These are phyloP conservation scores for Athrips mouffetella DNA, from an alignment of 2,888 invertebrate genomes.

Conservation along the genomic window DNA sequence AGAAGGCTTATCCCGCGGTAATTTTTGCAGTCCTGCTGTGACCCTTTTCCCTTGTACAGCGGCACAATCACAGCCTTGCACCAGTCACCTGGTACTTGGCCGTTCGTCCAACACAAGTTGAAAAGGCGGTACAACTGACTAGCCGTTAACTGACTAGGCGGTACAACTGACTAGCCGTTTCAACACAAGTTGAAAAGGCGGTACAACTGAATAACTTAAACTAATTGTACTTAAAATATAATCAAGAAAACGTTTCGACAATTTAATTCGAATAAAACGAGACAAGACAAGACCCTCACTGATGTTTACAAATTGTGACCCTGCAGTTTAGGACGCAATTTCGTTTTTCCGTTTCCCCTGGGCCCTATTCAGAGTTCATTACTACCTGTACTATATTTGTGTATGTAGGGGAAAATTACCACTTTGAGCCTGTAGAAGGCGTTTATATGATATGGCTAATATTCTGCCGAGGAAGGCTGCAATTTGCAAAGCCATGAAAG, in stretches of 20 bases:
- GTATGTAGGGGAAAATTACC: slow-evolving; percentile 27
- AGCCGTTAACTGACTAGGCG: too few relatives aligned
- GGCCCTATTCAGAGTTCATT: slow-evolving; percentile 35
- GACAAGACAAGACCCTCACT: slow-evolving; percentile 11
- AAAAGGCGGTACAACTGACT: too few relatives aligned
- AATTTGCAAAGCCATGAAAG: slow-evolving; percentile 11
- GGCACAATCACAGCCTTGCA: too few relatives aligned
- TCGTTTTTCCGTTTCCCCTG: slow-evolving; percentile 32
- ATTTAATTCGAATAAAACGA: background rate
- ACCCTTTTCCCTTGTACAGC: too few relatives aligned
- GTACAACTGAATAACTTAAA: too few relatives aligned
- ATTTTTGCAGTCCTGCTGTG: too few relatives aligned
- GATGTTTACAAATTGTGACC: slow-evolving; percentile 21
- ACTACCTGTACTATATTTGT: slow-evolving; percentile 23
- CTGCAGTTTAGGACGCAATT: slow-evolving; percentile 27
- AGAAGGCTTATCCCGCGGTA: too few relatives aligned
- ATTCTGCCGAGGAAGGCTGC: slow-evolving; percentile 9
- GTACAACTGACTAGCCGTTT: too few relatives aligned
- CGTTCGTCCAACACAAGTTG: too few relatives aligned
- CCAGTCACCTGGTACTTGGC: too few relatives aligned
- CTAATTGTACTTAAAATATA: background rate
- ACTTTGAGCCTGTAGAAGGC: slow-evolving; percentile 24
- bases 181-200: too few relatives aligned
- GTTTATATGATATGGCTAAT: slow-evolving; percentile 22
- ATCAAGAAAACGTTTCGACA: background rate